Base-by-base conservation (phyloP, 2,797 vertebrate species). In the Hybognathus amarus region DNA sequence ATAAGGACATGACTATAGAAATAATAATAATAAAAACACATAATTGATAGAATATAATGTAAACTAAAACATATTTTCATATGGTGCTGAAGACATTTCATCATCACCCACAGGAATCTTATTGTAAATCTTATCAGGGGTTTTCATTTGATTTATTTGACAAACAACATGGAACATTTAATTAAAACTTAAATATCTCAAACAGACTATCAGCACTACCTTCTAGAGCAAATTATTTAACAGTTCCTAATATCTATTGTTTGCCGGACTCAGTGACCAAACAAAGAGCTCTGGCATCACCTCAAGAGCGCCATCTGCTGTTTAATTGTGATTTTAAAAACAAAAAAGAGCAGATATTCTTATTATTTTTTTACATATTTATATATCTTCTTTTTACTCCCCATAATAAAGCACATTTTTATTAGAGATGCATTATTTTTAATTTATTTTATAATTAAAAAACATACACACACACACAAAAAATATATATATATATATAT, bases 241-340 rank as follows among this genome's bases (percentile, higher is more conserved):
- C 82, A 86, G 78, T 27, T 80, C 73, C 76, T 84, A 85, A 87
- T 82, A n/a, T 85, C 79, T 85, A 78, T 88, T 89, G 89, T 90
- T 81, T 85, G 76, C 82, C 1, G 80, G 75, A 79, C 69, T 42
- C 36, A 15, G 22, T 82, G 61, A 68, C 42, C 69, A 71, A 85
- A 89, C 88, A 89, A 89, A 89, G 88, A 87, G 66, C 36, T 66
- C 77, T 50, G 1, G 56, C 4, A 5, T 20, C 22, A 33, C 71
- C 27, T 76, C 77, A 77, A 87, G 71, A 78, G 86, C 83, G 77
- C 86, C 88, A 54, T 86, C 88, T 89, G 70, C 84, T 64, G 88
- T 69, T 42, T 10, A 52, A 42, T 52, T 27, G 8, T 24, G 36
- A 3, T 70, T 7, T n/a, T 36, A 15, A 54, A 40, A 61, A 18